A percentile compares a stretch with the other conserved stretches of the same genome.
phyloP scores from a whole-genome alignment of 2,113 vertebrate genomes.

The Ophthalmolycus amberensis region DNA sequence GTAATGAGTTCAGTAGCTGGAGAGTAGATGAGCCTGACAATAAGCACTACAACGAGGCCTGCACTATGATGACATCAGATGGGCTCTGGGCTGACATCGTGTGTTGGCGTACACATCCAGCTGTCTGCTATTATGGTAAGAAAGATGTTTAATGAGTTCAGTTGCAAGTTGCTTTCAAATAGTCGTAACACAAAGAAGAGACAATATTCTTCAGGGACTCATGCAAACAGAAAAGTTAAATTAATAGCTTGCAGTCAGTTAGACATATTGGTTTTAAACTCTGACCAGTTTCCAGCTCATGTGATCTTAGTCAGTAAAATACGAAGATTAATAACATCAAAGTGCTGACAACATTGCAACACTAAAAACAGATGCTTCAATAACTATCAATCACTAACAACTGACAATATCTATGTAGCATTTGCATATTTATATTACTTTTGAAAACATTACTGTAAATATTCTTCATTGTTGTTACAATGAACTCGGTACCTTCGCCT shows the following conservation, averaged over 20 bases:
- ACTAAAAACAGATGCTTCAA: background rate
- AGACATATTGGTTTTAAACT: background rate
- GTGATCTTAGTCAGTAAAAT: background rate
- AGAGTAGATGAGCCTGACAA: accelerated
- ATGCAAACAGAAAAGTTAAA: background rate
- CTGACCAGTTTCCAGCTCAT: background rate
- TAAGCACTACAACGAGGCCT: accelerated
- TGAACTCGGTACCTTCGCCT: no score
- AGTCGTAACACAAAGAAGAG: no score
- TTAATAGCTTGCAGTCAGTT: background rate
- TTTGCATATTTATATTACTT: no score
- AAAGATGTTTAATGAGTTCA: background rate
- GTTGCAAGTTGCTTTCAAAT: background rate
- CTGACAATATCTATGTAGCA: no score
- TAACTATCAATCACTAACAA: background rate
- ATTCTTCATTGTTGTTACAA: no score
- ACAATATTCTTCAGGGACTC: no score
- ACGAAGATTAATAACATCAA: background rate
- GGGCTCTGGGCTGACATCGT: background rate
- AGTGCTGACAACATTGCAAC: background rate
- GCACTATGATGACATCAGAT: accelerated
- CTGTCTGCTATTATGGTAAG: slow-evolving; percentile 47
- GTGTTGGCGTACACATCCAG: accelerated
- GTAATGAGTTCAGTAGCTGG: slow-evolving; percentile 1
- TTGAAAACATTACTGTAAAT: no score